Base-by-base conservation (phyloP, 2,888 invertebrate species). In the Caenorhabditis wallacei region DNA sequence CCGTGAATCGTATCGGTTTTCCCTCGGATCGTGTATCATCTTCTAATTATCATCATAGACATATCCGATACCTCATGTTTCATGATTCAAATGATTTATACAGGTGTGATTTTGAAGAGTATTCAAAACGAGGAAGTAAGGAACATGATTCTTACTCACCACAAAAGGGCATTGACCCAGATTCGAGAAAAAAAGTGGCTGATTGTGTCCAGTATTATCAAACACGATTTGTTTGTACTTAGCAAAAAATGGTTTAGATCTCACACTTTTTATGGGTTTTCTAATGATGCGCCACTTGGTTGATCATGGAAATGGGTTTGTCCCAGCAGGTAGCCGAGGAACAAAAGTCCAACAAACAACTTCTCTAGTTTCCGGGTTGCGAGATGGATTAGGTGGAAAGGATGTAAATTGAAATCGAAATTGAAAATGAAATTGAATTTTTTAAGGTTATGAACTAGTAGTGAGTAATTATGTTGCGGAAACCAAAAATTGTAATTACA, bases 221-320 rank as follows among this genome's bases (percentile, higher is more conserved):
- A 46, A 46, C 35, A 70, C 54, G 30, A 61, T 43, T 69, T 54
- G 54, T 70, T 35, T 76, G 57, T 40, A 13, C 16, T 68, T 51
- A 76, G 69, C 61, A 68, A 59, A 51, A 11, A 46, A 40, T n/a
- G n/a, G 22, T 37, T 20, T 30, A 22, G 53, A 63, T 75, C 64
- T 75, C 74, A 64, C 74, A 64, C 74, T 76, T 76, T 78, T 78
- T 78, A 63, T 69, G 20, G 78, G 61, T 59, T 69, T 69, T 48
- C 48, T 69, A 76, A 76, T 76, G 76, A 59, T 51, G 59, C 57
- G 75, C n/a, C 8, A 26, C 37, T 51, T 18, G 54, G 43, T 35
- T 57, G 18, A 40, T 35, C 37, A 64, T 43, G 66, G 37, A 78
- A 78, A 54, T 69, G 69, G 78, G 69, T 78, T 78, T 63, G 61